Evolutionary conservation across 2,888 invertebrate species (phyloP).

Genomic region (Pristionchus mayeri): DNA sequence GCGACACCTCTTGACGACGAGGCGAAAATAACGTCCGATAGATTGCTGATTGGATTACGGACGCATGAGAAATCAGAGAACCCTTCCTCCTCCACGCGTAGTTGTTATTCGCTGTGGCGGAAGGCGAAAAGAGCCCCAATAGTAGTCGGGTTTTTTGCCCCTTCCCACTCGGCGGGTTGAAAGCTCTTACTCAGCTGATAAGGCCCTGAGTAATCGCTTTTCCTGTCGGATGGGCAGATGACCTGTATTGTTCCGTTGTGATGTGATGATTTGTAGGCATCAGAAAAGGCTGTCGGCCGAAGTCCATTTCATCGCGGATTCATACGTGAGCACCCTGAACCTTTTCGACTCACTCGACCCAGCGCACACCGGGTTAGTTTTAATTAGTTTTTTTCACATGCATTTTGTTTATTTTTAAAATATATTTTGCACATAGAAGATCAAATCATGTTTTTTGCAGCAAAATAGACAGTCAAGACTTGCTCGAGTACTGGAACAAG

Average conservation of each 20-base stretch:
- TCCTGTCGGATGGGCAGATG: background rate
- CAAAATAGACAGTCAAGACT: slow-evolving; percentile 62
- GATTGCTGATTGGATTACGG: slow-evolving; percentile 12
- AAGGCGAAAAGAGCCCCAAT: background rate
- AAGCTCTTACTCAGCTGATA: slow-evolving; percentile 1
- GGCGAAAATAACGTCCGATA: background rate
- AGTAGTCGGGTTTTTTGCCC: background rate
- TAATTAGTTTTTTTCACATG: background rate
- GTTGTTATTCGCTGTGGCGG: slow-evolving; percentile 18
- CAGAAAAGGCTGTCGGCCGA: slow-evolving; percentile 64
- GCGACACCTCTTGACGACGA: background rate
- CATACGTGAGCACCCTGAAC: slow-evolving; percentile 63
- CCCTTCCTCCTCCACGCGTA: background rate
- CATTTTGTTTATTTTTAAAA: no score
- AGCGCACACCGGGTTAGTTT: slow-evolving; percentile 60
- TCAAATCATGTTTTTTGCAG: no score
- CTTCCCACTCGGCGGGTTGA: background rate
- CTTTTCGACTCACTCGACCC: slow-evolving; percentile 63
- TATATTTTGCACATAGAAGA: no score
- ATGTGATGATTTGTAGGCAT: slow-evolving; percentile 51
- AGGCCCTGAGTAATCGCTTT: slow-evolving; percentile 27
- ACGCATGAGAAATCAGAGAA: background rate
- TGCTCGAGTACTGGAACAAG: slow-evolving; percentile 65
- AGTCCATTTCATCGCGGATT: slow-evolving; percentile 67
- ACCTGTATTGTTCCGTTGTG: background rate